A percentile compares a stretch with the other conserved stretches of the same genome.
These are phyloP conservation scores for Epinephelus fuscoguttatus DNA, from an alignment of 2,113 vertebrate genomes.

Conservation along the genomic window DNA sequence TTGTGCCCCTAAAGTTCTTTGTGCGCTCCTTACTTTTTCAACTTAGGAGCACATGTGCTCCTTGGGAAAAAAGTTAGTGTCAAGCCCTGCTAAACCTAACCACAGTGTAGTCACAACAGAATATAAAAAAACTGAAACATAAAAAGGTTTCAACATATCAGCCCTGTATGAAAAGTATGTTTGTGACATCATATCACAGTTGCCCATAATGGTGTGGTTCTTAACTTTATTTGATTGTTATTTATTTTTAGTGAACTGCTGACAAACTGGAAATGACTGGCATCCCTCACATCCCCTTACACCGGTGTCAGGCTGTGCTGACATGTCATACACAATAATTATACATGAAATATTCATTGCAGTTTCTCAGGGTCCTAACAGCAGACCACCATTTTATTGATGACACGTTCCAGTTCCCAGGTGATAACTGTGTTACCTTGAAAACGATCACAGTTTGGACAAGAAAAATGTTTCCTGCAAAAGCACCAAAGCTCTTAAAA, in stretches of 20 bases:
- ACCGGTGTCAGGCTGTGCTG: background rate
- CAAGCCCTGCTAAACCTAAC: too few species aligned
- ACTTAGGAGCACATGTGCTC: too few species aligned
- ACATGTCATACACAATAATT: background rate
- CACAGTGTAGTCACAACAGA: too few species aligned
- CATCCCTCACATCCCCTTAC: background rate
- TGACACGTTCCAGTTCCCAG: constrained; percentile 34
- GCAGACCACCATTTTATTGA: constrained; percentile 51
- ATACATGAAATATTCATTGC: background rate
- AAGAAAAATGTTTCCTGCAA: constrained; percentile 12
- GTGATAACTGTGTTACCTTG: constrained; percentile 48
- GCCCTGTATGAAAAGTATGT: too few species aligned
- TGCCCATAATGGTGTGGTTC: too few species aligned
- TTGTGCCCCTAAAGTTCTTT: too few species aligned
- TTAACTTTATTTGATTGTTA: background rate
- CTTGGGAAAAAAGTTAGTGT: too few species aligned
- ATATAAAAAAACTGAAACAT: too few species aligned
- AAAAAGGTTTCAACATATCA: too few species aligned
- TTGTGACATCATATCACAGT: too few species aligned
- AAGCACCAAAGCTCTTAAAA: constrained; percentile 43
- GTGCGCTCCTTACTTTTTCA: too few species aligned
- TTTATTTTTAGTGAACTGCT: background rate
- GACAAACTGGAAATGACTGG: background rate
- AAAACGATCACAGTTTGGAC: constrained; percentile 35
- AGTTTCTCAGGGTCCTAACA: constrained; percentile 12